These are phyloP conservation scores for Sebastes trivittatus DNA, from an alignment of 2,797 vertebrate species.

Conservation along the genomic window DNA sequence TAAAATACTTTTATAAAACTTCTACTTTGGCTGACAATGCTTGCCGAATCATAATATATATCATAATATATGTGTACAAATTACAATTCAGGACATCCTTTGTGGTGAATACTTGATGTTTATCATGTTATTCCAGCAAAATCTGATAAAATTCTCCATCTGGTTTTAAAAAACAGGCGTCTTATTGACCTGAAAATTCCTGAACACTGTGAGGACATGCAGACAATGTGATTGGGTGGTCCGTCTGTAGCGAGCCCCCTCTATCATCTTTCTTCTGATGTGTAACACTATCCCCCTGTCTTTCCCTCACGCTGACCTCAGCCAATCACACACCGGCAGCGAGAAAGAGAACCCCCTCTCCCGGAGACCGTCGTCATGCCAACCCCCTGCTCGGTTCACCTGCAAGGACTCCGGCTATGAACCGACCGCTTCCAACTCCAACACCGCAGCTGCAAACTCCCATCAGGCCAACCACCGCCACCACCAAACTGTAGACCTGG, in stretches of 20 bases:
- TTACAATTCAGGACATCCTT: neutral
- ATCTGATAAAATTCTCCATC: neutral
- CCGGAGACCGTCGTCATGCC: slow-evolving; percentile 63
- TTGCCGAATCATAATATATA: neutral
- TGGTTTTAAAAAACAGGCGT: neutral
- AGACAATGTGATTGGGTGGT: slow-evolving; percentile 57
- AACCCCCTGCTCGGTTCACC: slow-evolving; percentile 63
- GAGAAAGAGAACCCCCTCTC: slow-evolving; percentile 87
- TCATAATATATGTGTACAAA: neutral
- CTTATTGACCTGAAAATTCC: slow-evolving; percentile 24
- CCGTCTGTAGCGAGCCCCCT: slow-evolving; percentile 32
- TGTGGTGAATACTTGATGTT: neutral
- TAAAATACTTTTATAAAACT: neutral
- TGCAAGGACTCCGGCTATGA: slow-evolving; percentile 70
- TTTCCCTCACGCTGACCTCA: slow-evolving; percentile 69
- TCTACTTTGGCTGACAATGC: neutral
- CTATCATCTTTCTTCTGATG: slow-evolving; percentile 64
- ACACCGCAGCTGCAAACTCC: slow-evolving; percentile 70
- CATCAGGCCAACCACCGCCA: slow-evolving; percentile 76
- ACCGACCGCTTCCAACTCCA: slow-evolving; percentile 53
- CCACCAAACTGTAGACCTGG: slow-evolving; percentile 55
- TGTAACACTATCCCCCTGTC: slow-evolving; percentile 67
- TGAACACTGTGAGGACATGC: slow-evolving; percentile 18
- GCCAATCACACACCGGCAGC: slow-evolving; percentile 83
- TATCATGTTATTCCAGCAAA: neutral